Percentiles rank a stretch among this genome's conserved stretches.
Conservation (phyloP, 1,140 invertebrate species). For the Aphelenchoides besseyi region DNA sequence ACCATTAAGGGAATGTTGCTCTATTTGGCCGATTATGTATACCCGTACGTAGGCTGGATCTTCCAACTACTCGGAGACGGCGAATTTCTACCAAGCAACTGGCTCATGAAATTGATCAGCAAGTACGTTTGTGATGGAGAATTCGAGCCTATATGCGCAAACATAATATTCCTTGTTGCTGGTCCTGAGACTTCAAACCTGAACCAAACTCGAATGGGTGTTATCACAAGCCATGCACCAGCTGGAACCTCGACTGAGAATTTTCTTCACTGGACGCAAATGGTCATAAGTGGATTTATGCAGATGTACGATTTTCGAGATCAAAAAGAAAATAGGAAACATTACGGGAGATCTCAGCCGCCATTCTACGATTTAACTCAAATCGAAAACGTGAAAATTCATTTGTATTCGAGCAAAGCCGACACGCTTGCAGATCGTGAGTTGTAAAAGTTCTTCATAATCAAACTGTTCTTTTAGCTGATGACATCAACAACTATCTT, state of each 20-base stretch:
- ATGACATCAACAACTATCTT: slow-evolving; percentile 20
- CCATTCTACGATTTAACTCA: slow-evolving; percentile 25
- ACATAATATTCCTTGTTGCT: slow-evolving; percentile 26
- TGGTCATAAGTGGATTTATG: slow-evolving; percentile 15
- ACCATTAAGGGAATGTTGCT: slow-evolving; percentile 47
- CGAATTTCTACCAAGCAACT: slow-evolving; percentile 21
- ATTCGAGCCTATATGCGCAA: slow-evolving; percentile 7
- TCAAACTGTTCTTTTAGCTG: neutral
- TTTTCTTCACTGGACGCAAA: slow-evolving; percentile 28
- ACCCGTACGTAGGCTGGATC: neutral
- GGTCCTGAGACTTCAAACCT: slow-evolving; percentile 18
- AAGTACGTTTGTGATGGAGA: slow-evolving; percentile 7
- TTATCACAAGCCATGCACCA: slow-evolving; percentile 28
- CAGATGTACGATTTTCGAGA: slow-evolving; percentile 24
- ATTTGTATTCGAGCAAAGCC: slow-evolving; percentile 21
- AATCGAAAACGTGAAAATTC: neutral
- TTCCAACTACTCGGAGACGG: slow-evolving; percentile 18
- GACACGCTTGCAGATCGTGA: slow-evolving; percentile 8
- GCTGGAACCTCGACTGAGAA: slow-evolving; percentile 30
- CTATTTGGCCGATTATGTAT: neutral
- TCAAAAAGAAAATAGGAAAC: slow-evolving; percentile 20
- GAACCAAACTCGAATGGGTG: slow-evolving; percentile 34
- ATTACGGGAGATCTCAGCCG: slow-evolving; percentile 14
- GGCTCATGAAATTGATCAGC: slow-evolving; percentile 13
- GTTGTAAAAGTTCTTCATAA: neutral